Evolutionary conservation across 2,113 vertebrate genomes (phyloP), one percentile per base, ranked within the genome.

Genomic region (Haemorhous mexicanus): DNA sequence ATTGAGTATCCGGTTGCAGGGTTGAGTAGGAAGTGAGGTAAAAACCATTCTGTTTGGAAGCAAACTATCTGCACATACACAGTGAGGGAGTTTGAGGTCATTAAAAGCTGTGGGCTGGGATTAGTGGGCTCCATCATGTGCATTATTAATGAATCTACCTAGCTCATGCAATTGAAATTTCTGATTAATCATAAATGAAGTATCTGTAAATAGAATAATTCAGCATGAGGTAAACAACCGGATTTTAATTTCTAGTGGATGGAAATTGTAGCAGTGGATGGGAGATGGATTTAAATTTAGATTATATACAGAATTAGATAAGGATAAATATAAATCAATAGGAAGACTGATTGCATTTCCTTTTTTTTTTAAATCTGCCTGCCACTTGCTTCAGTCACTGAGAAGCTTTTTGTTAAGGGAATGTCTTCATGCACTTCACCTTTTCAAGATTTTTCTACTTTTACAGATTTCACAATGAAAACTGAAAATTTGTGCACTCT

Each of bases 121-220:
- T 86, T 90, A 95, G 33, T 89, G 61, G 56, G 27, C 18, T 84
- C n/a, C 44, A 73, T 35, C 3, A 0, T 67, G 64, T 56, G 10
- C 64, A 81, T 94, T 90, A 78, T 90, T 86, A 86, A 93, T 94
- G 75, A 73, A 74, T 61, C 49, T 41, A 88, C 56, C 43, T 61
- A 46, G 22, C n/a, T 92, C 33, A 66, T 2, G 61, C 87, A 67
- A 37, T 28, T 90, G 75, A 67, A 74, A 63, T 63, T 87, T 90
- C 61, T 92, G 72, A 74, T 84, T 94, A 88, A 95, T 77, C 84
- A 75, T 47, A 96, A 94, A 90, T 69, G 41, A 81, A 74, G 39
- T 67, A 77, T 28, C 72, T 88, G 68, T 72, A 93, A 93, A 90
- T 92, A 95, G 55, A 93, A 80, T 91, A 92, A 95, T 94, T 84